These are phyloP conservation scores for Ahaetulla prasina DNA, from an alignment of 2,113 vertebrate genomes.

Conservation along the genomic window DNA sequence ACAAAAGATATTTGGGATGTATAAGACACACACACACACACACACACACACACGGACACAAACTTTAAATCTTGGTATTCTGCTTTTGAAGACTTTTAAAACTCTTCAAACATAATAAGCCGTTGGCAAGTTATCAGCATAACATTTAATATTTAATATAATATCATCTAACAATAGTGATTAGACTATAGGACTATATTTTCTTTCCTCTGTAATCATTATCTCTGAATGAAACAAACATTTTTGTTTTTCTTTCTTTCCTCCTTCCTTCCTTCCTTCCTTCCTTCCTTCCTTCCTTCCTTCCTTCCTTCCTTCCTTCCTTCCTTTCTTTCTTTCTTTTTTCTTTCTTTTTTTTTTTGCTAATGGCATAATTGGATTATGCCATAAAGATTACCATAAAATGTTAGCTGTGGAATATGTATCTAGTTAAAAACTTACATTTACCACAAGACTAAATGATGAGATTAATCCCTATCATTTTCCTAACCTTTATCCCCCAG, in stretches of 20 bases:
- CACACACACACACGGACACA: background rate
- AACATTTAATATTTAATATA: conserved; percentile 49
- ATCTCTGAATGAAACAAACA: background rate
- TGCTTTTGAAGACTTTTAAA: conserved; percentile 4
- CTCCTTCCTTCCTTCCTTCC: too few relatives aligned
- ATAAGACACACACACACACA: background rate
- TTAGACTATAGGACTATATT: conserved; percentile 22
- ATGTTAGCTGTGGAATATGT: background rate
- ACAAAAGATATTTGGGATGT: conserved; percentile 4
- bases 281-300: too few relatives aligned
- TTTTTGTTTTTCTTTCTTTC: too few relatives aligned
- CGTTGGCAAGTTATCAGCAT: background rate
- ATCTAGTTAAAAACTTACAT: background rate
- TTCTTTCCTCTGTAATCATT: background rate
- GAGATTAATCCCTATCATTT: background rate
- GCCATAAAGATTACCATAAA: background rate
- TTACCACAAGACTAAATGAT: background rate
- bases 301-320: too few relatives aligned
- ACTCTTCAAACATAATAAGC: conserved; percentile 1
- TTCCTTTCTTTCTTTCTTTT: too few relatives aligned
- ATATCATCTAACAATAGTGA: conserved; percentile 53
- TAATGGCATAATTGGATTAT: background rate
- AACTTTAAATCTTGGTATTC: conserved; percentile 34
- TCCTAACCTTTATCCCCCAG: background rate
- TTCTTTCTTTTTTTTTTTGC: background rate